phyloP scores from a whole-genome alignment of 2,888 invertebrate genomes.

The Lepetodrilus schrolli region DNA sequence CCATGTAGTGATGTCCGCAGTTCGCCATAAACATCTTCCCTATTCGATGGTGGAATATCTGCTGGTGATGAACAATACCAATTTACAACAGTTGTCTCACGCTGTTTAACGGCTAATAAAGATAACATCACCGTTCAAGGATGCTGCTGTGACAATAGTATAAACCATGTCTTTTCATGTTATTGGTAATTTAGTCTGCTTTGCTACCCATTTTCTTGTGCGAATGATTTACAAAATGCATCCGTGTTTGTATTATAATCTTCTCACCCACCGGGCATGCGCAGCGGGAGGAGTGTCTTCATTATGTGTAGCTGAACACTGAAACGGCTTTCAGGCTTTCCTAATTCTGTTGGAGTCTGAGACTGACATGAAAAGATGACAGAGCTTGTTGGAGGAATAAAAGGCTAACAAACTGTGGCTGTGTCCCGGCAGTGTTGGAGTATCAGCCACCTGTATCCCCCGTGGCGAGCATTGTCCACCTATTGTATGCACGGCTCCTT shows the following conservation, averaged over 20 bases:
- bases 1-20: too few relatives aligned
- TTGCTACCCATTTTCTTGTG: background rate
- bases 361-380: conserved; percentile 10
- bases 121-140: background rate
- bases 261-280: background rate
- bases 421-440: background rate
- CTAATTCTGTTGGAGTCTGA: background rate
- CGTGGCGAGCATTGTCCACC: background rate
- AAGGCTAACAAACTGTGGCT: background rate
- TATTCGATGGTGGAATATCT: background rate
- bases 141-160: background rate
- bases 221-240: conserved; percentile 9
- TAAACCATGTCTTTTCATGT: conserved; percentile 7
- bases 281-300: background rate
- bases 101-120: background rate
- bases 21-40: too few relatives aligned
- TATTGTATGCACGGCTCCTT: background rate
- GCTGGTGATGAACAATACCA: background rate
- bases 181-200: conserved; percentile 21
- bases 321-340: background rate
- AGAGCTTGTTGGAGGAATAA: background rate
- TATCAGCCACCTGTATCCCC: conserved; percentile 10
- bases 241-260: background rate
- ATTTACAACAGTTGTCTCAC: background rate
- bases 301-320: background rate